A percentile compares a stretch with the other conserved stretches of the same genome.
Conservation (phyloP, 2,113 vertebrate genomes). For the Zosterops borbonicus region DNA sequence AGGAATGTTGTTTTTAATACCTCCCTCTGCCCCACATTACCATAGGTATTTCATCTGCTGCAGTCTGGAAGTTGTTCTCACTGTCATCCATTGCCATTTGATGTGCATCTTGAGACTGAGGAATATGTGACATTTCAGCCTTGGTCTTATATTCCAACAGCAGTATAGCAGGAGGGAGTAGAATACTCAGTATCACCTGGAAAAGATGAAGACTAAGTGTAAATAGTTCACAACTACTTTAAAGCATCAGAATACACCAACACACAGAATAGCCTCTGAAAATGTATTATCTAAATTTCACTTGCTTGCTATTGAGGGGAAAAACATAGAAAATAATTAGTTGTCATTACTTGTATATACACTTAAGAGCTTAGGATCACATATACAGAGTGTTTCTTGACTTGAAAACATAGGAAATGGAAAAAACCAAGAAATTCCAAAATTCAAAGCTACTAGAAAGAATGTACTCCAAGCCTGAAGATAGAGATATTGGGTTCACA, state of each 20-base stretch:
- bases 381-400: not conserved
- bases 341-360: not conserved
- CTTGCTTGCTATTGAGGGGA: not conserved
- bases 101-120: conserved; percentile 96
- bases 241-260: not conserved
- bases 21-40: conserved; percentile 59
- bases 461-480: not conserved
- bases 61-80: conserved; percentile 92
- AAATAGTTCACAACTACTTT: not conserved
- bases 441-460: not conserved
- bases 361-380: not conserved
- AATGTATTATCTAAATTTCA: not conserved
- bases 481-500: not conserved
- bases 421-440: not conserved
- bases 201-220: conserved; percentile 26
- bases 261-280: not conserved
- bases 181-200: conserved; percentile 96
- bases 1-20: not conserved
- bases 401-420: not conserved
- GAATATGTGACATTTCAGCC: conserved; percentile 99
- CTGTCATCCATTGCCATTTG: conserved; percentile 99
- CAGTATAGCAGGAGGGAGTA: conserved; percentile 93
- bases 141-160: conserved; percentile 98
- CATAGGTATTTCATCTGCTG: conserved; percentile 92
- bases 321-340: not conserved